Evolutionary conservation across 2,888 invertebrate species (phyloP).

Genomic region (Tetranychus truncatus): DNA sequence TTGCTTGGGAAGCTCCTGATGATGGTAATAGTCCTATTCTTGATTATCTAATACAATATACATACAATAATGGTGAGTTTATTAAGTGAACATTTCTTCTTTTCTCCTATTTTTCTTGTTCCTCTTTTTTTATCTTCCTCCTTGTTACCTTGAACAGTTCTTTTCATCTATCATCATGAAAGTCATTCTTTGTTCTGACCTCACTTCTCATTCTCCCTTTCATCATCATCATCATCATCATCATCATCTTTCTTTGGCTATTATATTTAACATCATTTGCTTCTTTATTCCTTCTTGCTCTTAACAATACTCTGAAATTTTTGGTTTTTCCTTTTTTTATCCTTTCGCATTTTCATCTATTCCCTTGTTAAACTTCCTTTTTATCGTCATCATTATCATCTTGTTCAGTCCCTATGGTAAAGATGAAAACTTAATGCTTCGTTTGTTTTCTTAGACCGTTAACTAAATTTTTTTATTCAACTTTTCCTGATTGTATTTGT

Average conservation of each 20-base stretch:
- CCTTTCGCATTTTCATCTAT: neutral
- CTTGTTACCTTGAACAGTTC: neutral
- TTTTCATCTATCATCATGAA: constrained; percentile 1
- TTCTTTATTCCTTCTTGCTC: neutral
- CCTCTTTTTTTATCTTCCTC: neutral
- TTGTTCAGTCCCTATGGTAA: neutral
- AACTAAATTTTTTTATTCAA: no score
- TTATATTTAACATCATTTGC: neutral
- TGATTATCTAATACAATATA: constrained; percentile 11
- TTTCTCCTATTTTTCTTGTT: neutral
- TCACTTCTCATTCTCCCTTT: neutral
- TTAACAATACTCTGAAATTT: no score
- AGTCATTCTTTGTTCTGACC: constrained; percentile 1
- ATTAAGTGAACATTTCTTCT: neutral
- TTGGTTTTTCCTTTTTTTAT: no score
- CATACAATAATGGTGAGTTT: constrained; percentile 7
- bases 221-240: neutral
- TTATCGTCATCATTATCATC: neutral
- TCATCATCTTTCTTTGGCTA: neutral
- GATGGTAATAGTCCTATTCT: constrained; percentile 5
- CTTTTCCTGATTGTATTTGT: no score
- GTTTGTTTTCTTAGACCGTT: neutral
- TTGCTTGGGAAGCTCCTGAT: constrained; percentile 6
- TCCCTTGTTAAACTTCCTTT: neutral
- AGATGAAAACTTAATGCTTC: neutral